phyloP scores from a whole-genome alignment of 2,888 invertebrate genomes.

The Dolichomitus sp. region DNA sequence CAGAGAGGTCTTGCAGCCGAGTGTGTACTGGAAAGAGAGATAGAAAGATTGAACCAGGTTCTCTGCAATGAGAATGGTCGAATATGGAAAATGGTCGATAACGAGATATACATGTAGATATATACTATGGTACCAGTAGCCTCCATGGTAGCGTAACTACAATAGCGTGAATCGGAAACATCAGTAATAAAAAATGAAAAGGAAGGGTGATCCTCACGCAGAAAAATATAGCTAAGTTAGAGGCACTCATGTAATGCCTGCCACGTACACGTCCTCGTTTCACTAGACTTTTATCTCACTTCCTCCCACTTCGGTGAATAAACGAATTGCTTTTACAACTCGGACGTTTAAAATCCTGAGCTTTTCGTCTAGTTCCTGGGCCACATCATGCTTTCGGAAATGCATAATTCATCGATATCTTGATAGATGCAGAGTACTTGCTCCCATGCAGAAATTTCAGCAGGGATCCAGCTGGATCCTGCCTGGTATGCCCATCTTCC shows the following conservation, averaged over 20 bases:
- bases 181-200: background rate
- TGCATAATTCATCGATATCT: slow-evolving; percentile 54
- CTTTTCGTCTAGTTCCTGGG: slow-evolving; percentile 20
- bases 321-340: slow-evolving; percentile 37
- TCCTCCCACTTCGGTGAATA: slow-evolving; percentile 34
- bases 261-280: slow-evolving; percentile 14
- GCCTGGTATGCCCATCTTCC: too few species aligned
- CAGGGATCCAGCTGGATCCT: too few species aligned
- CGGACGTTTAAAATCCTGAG: slow-evolving; percentile 4
- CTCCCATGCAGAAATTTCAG: too few species aligned
- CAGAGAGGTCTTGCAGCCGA: slow-evolving; percentile 7
- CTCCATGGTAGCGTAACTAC: slow-evolving; percentile 8
- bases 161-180: slow-evolving; percentile 5
- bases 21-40: background rate
- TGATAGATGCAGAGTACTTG: too few species aligned
- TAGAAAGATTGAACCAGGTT: background rate
- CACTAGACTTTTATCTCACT: slow-evolving; percentile 11
- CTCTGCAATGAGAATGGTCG: slow-evolving; percentile 30
- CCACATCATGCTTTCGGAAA: slow-evolving; percentile 31
- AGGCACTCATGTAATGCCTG: background rate
- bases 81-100: slow-evolving; percentile 38
- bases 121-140: slow-evolving; percentile 11
- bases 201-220: slow-evolving; percentile 50
- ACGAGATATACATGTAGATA: slow-evolving; percentile 52
- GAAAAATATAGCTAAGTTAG: slow-evolving; percentile 50